These are phyloP conservation scores for Acanthopleura granulata DNA, from an alignment of 2,888 invertebrate species.

Conservation along the genomic window DNA sequence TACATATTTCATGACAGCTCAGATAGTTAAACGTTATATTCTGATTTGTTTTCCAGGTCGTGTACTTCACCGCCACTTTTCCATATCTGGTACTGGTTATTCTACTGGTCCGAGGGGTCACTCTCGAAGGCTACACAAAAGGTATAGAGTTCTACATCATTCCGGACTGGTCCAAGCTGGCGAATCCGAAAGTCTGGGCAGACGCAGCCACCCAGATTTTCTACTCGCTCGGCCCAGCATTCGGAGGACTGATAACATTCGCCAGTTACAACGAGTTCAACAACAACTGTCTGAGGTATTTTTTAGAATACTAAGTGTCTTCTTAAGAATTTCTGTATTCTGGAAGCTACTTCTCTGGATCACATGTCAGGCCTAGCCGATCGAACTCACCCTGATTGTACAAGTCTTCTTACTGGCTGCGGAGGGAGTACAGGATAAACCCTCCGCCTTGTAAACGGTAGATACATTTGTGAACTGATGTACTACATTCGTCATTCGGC, in stretches of 20 bases:
- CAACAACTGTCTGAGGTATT: constrained; percentile 14
- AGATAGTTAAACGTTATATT: too few species aligned
- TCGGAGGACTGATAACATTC: constrained; percentile 18
- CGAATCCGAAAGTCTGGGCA: constrained; percentile 30
- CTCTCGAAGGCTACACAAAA: constrained; percentile 35
- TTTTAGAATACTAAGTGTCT: background rate
- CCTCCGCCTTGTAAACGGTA: too few species aligned
- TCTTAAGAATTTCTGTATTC: too few species aligned
- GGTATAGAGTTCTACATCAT: constrained; percentile 41
- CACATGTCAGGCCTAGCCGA: too few species aligned
- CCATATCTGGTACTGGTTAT: constrained; percentile 36
- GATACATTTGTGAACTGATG: too few species aligned
- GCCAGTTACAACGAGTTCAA: constrained; percentile 19
- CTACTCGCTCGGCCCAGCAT: constrained; percentile 18
- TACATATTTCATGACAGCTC: too few species aligned
- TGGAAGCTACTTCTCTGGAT: too few species aligned
- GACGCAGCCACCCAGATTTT: constrained; percentile 19
- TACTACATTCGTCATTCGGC: too few species aligned
- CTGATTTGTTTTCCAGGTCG: constrained; percentile 25
- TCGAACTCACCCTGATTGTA: too few species aligned
- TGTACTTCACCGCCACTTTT: constrained; percentile 39
- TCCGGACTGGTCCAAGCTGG: constrained; percentile 35
- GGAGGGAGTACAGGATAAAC: too few species aligned
- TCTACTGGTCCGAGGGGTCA: constrained; percentile 35
- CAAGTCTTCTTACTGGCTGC: too few species aligned